Base-by-base conservation (phyloP, 1,140 invertebrate genomes). In the Drosophila pectinifera region DNA sequence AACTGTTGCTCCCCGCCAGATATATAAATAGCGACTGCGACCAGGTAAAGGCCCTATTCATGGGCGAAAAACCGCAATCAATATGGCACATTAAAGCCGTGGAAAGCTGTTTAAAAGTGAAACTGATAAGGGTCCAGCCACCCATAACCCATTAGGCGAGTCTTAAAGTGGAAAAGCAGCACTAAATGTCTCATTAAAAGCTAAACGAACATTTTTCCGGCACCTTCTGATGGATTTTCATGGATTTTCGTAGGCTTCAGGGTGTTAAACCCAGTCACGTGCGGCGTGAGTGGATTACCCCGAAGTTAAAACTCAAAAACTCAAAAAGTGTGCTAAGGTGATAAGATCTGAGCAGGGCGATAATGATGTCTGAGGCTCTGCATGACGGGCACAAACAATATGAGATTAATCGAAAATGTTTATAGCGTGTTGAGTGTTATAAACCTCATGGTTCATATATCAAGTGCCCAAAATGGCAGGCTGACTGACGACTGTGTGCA, bases 1-100 rank as follows among this genome's bases (percentile, higher is more conserved):
- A 89, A 88, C 84, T 88, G 84, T 88, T 88, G 84, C 80, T 73
- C 55, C 43, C 59, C 41, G 58, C 46, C 73, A 57, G 39, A 75
- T 62, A 73, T 73, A 88, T 75, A 88, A 61, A 88, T 78, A 73
- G 22, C 43, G 34, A 43, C 79, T 34, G 43, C 22, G 38, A 67
- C 42, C 42, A 78, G 56, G 54, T 69, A 68, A 65, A 53, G 49
- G 62, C 64, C 59, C 49, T 69, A 55, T 63, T 58, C 51, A 70
- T 59, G 31, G 31, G 41, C 48, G 20, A 22, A 64, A 53, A 61
- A 41, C 36, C 28, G 61, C 74, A 86, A 86, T 86, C 83, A 54
- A 69, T 69, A 86, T n/a, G 45, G 20, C 36, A 84, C 73, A 86
- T 84, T 84, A 89, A 84, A 86, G 75, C 62, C 16, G 38, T 65